These are phyloP conservation scores for Acanthoscelides obtectus DNA, from an alignment of 2,888 invertebrate genomes.

Conservation along the genomic window DNA sequence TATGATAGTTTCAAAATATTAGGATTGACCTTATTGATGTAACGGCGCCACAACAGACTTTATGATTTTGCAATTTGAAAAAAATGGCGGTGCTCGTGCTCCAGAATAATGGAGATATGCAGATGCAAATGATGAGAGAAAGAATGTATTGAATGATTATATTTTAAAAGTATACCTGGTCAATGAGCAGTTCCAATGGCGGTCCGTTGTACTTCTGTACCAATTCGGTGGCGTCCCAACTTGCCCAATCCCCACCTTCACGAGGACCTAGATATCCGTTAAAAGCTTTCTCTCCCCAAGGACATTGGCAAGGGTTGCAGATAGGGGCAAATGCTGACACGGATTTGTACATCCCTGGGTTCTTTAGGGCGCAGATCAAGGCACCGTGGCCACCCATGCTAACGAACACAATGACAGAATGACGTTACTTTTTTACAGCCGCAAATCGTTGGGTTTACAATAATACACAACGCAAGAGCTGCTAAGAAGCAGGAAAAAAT, in stretches of 20 bases:
- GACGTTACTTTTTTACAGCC: too few relatives aligned
- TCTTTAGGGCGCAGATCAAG: constrained; percentile 81
- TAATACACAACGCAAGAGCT: too few relatives aligned
- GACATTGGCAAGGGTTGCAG: constrained; percentile 76
- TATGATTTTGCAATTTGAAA: too few relatives aligned
- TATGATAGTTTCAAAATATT: too few relatives aligned
- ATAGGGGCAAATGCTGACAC: constrained; percentile 97
- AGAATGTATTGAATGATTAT: too few relatives aligned
- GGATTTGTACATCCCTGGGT: constrained; percentile 80
- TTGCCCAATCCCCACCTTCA: constrained; percentile 62
- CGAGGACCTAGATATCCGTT: constrained; percentile 71
- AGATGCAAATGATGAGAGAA: too few relatives aligned
- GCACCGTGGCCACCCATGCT: constrained; percentile 99
- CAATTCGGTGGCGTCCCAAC: constrained; percentile 87
- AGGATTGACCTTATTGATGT: too few relatives aligned
- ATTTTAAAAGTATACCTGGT: constrained; percentile 63
- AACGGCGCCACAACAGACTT: too few relatives aligned
- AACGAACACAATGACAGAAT: constrained; percentile 33
- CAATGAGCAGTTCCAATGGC: constrained; percentile 77
- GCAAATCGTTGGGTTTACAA: too few relatives aligned
- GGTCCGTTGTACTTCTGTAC: constrained; percentile 79
- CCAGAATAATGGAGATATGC: too few relatives aligned
- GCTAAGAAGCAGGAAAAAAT: too few relatives aligned
- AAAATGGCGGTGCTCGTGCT: too few relatives aligned
- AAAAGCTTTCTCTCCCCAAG: constrained; percentile 88